These are phyloP conservation scores for Caloenas nicobarica DNA, from an alignment of 2,113 vertebrate genomes.

Conservation along the genomic window DNA sequence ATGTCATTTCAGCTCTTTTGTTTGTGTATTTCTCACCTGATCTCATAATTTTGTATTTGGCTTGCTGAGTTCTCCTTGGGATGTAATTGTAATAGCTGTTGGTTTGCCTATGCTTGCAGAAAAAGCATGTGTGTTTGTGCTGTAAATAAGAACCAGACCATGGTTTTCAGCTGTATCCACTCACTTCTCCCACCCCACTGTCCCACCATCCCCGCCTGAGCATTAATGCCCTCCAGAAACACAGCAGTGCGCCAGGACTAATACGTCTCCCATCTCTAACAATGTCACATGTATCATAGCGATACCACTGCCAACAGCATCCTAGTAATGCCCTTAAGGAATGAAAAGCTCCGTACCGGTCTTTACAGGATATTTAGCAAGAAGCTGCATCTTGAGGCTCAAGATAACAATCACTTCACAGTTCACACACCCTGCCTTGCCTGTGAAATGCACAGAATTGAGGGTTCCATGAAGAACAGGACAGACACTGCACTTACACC, in stretches of 20 bases:
- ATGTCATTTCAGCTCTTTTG: background rate
- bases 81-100: background rate
- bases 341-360: background rate
- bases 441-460: fast-evolving
- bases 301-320: background rate
- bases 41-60: background rate
- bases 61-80: background rate
- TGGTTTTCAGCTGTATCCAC: background rate
- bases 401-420: background rate
- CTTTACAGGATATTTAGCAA: background rate
- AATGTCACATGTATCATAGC: fast-evolving
- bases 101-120: background rate
- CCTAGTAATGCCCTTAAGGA: background rate
- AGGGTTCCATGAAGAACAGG: background rate
- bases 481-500: background rate
- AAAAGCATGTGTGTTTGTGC: fast-evolving
- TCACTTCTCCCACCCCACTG: background rate
- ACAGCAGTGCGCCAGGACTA: background rate
- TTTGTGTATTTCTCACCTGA: background rate
- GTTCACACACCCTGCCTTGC: background rate
- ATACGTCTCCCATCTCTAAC: background rate
- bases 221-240: background rate
- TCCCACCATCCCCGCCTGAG: background rate
- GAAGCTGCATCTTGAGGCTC: background rate
- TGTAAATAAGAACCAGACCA: background rate